Conservation (phyloP, 2,888 invertebrate genomes). For the Timema podura region DNA sequence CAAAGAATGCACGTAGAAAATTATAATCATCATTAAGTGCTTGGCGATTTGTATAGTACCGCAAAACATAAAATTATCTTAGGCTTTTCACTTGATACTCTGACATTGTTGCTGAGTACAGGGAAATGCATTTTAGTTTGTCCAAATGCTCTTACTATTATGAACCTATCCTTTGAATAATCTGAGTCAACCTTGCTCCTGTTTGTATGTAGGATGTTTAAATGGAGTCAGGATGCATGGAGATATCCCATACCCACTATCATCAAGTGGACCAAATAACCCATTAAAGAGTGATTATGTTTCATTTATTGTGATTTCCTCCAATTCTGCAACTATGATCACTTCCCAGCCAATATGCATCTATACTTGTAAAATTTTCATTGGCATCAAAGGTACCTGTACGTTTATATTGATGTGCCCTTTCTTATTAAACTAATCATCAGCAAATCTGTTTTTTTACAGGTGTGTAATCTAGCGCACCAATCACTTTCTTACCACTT, state of each 20-base stretch:
- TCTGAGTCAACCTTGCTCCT: background rate
- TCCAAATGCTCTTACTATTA: background rate
- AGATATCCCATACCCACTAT: background rate
- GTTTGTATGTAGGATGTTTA: background rate
- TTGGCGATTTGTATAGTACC: too few relatives aligned
- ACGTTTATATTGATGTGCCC: background rate
- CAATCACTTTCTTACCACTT: background rate
- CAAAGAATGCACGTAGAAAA: too few relatives aligned
- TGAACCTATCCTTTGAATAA: too few relatives aligned
- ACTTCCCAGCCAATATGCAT: background rate
- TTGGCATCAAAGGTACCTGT: background rate
- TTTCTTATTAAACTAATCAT: background rate
- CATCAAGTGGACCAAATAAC: background rate
- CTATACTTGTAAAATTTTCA: background rate
- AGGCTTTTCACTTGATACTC: too few relatives aligned
- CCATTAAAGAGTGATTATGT: background rate
- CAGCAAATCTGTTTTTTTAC: background rate
- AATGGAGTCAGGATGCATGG: background rate
- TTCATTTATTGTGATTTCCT: background rate
- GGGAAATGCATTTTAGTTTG: background rate
- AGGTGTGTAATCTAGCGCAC: background rate
- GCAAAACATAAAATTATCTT: too few relatives aligned
- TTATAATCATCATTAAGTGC: too few relatives aligned
- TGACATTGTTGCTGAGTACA: background rate
- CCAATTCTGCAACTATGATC: background rate